Percentiles rank a stretch among this genome's conserved stretches.
Conservation (phyloP, 2,888 invertebrate genomes). For the Leptodirus hochenwartii region DNA sequence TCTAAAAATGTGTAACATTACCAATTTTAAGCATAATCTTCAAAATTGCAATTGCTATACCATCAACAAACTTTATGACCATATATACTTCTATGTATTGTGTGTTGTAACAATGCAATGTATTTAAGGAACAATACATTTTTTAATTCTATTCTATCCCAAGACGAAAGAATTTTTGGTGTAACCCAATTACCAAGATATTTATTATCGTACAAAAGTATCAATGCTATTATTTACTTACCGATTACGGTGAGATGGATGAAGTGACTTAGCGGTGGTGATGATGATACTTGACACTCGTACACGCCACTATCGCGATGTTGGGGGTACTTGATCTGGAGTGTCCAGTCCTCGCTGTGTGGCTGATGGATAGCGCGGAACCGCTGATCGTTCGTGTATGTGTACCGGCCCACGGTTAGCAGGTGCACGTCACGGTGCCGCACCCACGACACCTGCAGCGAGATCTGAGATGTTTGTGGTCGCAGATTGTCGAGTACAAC, state of each 20-base stretch:
- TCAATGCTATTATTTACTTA: conserved; percentile 41
- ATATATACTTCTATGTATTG: too few species aligned
- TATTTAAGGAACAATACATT: too few species aligned
- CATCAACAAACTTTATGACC: too few species aligned
- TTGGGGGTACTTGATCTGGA: conserved; percentile 84
- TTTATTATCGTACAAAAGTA: too few species aligned
- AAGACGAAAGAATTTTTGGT: too few species aligned
- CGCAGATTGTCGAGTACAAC: conserved; percentile 10
- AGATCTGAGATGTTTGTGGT: conserved; percentile 35
- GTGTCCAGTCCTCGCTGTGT: conserved; percentile 79
- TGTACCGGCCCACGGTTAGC: conserved; percentile 75
- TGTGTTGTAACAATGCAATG: too few species aligned
- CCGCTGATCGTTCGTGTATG: conserved; percentile 81
- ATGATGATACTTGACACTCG: conserved; percentile 88
- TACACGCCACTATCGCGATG: conserved; percentile 80
- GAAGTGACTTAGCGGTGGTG: conserved; percentile 83
- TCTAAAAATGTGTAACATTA: too few species aligned
- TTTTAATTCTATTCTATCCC: too few species aligned
- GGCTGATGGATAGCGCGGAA: conserved; percentile 74
- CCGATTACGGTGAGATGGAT: conserved; percentile 81
- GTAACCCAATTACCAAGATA: too few species aligned
- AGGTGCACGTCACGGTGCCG: conserved; percentile 79
- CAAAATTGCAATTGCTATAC: too few species aligned
- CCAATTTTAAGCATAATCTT: too few species aligned
- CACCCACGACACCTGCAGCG: conserved; percentile 80